Conservation (phyloP, 2,797 vertebrate species). For the Phrynocephalus forsythii region DNA sequence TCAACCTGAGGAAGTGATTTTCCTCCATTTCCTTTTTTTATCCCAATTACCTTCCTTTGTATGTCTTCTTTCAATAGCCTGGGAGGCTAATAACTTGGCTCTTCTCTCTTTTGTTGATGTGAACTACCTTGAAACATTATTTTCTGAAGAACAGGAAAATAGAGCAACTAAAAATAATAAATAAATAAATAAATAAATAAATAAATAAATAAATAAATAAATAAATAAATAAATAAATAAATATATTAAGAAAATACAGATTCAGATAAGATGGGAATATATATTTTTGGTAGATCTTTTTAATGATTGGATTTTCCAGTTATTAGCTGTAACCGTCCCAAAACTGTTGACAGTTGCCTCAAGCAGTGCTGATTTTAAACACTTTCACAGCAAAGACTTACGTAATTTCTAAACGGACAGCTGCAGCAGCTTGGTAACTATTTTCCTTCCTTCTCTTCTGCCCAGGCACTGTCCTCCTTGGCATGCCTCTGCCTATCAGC, state of each 20-base stretch:
- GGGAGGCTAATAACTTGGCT: background rate
- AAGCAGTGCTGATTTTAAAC: background rate
- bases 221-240: background rate
- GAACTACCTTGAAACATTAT: background rate
- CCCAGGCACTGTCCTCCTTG: background rate
- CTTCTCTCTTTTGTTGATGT: background rate
- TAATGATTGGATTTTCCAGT: background rate
- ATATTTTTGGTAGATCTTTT: background rate
- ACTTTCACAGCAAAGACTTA: background rate
- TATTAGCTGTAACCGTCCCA: too few species aligned
- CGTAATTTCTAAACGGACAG: background rate
- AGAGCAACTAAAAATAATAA: background rate
- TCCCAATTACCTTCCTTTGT: background rate
- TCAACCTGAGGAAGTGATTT: background rate
- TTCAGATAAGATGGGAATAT: background rate
- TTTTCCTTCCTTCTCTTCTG: background rate
- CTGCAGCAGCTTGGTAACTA: background rate
- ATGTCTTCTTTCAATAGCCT: background rate
- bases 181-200: background rate
- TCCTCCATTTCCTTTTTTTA: background rate
- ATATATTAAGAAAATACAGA: too few species aligned
- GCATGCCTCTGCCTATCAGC: background rate
- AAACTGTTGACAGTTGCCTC: background rate
- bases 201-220: background rate
- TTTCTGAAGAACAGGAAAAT: background rate